Evolutionary conservation across 2,888 invertebrate species (phyloP), one percentile per base, ranked within the genome.

Genomic region (Machimus rusticus): DNA sequence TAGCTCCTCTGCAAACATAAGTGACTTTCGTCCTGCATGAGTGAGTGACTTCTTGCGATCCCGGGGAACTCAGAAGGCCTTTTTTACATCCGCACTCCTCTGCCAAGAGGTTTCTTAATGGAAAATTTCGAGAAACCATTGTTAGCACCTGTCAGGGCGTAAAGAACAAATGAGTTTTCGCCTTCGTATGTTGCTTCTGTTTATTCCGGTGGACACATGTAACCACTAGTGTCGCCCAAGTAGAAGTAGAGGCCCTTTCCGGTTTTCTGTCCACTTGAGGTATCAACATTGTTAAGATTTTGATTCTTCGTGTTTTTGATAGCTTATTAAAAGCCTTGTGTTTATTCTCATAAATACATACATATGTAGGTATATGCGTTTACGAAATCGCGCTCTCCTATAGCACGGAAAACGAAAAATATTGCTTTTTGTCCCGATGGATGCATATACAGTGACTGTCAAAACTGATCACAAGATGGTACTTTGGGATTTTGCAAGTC

Each of bases 61-160:
- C 31, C 37, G 1, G 28, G 16, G 6, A 79, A 55, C 51, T 12
- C 51, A 46, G 23, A 34, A 46, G 51, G 14, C 2, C 23, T 76
- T 76, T 76, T 28, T 28, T 74, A 57, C 37, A 84, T 39, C 39
- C 19, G 23, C n/a, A 84, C 39, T 37, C 19, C 66, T 16, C 23
- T 57, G n/a, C 82, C 46, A 31, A 23, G 34, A 43, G 74, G 19
- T 74, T 85, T 85, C 85, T 74, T 85, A 85, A 85, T 85, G 85
- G 85, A 46, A 85, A 85, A 31, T 74, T 85, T 85, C 74, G 74
- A 85, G 74, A 31, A 74, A 74, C 85, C 85, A 85, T 74, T 85
- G 85, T 74, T 85, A 85, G n/a, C 85, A 85, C 85, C 85, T 85
- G 85, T 85, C 85, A 74, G 74, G 46, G 85, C 23, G 31, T 85